Evolutionary conservation across 2,113 vertebrate species (phyloP), one percentile per base, ranked within the genome.

Genomic region (Marcusenius ussheri): DNA sequence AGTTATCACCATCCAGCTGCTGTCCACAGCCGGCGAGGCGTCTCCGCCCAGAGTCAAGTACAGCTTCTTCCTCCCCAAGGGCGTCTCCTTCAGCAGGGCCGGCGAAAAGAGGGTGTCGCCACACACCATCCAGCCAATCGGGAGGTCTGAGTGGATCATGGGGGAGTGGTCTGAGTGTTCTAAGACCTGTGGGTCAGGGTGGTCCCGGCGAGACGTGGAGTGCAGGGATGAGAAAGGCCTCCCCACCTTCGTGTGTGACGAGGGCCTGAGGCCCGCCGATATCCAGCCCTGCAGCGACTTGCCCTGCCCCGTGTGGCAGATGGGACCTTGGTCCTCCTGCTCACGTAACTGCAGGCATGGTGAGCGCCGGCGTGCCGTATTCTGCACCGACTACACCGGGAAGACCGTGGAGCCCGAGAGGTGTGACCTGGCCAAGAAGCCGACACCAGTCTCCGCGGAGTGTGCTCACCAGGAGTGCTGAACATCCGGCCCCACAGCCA

Each of bases 161-260:
- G 97, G 98, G 0, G 97, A 99, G 91, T 99, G 98, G 98, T 98
- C 97, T 0, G 96, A 95, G 91, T 99, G 98, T 91, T 98, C 98
- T 10, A 97, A 97, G 92, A 98, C 96, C 70, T 99, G 98, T 0
- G 97, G 98, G 27, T 96, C 96, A 0, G 97, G 98, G 85, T 98
- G 98, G 98, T 98, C 98, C 92, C 94, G 97, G 88, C 96, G 98
- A 89, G 97, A 93, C 0, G 97, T 99, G 88, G 97, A 99, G 24
- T 99, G 97, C 93, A 93, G 93, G 58, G 97, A 98, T 0, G 93
- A 90, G 2, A 94, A 94, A 0, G 97, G 97, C 21, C 96, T 97
- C 89, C 84, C 92, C 45, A 97, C 98, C 1, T 90, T 93, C n/a
- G 58, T 94, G 70, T 99, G 98, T 0, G 93, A 97, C 92, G 93